Evolutionary conservation across 2,888 invertebrate species (phyloP).

Genomic region (Drepanosiphum platanoidis): DNA sequence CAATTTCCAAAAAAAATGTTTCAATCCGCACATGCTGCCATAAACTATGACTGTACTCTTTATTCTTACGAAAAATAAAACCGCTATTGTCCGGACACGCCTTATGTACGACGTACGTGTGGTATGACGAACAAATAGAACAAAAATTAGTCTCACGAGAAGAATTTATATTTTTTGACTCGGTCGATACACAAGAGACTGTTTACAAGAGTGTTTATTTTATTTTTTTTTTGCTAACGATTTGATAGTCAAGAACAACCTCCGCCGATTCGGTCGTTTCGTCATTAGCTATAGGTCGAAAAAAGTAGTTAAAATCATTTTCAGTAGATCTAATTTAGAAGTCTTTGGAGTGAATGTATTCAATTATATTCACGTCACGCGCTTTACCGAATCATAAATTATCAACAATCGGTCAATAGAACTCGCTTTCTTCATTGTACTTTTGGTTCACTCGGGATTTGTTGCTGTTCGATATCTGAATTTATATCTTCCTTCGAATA

Average conservation of each 20-base stretch:
- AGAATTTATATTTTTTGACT: too few relatives aligned
- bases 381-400: conserved; percentile 32
- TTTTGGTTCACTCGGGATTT: conserved; percentile 12
- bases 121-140: too few relatives aligned
- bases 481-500: conserved; percentile 6
- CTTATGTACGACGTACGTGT: too few relatives aligned
- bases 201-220: too few relatives aligned
- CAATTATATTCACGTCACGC: conserved; percentile 38
- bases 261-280: conserved; percentile 3
- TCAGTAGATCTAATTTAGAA: conserved; percentile 38
- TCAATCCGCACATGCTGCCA: too few relatives aligned
- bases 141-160: too few relatives aligned
- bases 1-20: too few relatives aligned
- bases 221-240: too few relatives aligned
- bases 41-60: too few relatives aligned
- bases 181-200: too few relatives aligned
- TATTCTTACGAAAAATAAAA: too few relatives aligned
- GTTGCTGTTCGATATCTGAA: conserved; percentile 4
- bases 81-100: too few relatives aligned
- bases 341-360: conserved; percentile 26
- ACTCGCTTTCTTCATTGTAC: conserved; percentile 39
- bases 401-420: conserved; percentile 28
- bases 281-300: background rate
- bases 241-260: background rate
- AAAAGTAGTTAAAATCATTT: conserved; percentile 36